Evolutionary conservation across 2,888 invertebrate species (phyloP), one percentile per base, ranked within the genome.

Genomic region (Perizoma affinitatum): DNA sequence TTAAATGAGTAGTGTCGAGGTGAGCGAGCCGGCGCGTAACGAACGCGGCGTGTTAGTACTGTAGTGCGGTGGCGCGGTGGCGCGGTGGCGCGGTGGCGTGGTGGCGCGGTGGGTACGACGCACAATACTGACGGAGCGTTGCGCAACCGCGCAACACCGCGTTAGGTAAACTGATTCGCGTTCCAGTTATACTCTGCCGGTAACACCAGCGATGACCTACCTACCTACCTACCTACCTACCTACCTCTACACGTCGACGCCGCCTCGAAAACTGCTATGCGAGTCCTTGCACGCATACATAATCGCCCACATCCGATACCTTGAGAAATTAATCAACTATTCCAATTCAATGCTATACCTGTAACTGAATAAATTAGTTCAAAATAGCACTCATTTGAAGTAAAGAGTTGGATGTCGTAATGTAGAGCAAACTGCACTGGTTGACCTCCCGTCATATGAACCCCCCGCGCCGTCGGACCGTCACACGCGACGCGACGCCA

Each of bases 61-160:
- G 22, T 22, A 22, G n/a, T n/a, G n/a, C n/a, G n/a, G n/a, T n/a
- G n/a, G n/a, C n/a, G n/a, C n/a, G n/a, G n/a, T n/a, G n/a, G n/a
- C n/a, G n/a, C n/a, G n/a, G n/a, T n/a, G n/a, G n/a, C n/a, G n/a
- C n/a, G n/a, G n/a, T n/a, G n/a, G n/a, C n/a, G n/a, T n/a, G n/a
- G n/a, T n/a, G n/a, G n/a, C n/a, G n/a, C n/a, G n/a, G n/a, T n/a
- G n/a, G n/a, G n/a, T n/a, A n/a, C n/a, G n/a, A n/a, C n/a, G n/a
- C n/a, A n/a, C n/a, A n/a, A n/a, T n/a, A n/a, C n/a, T n/a, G n/a
- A n/a, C n/a, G 46, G 45, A n/a, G 41, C 46, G 35, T 60, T 60
- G 60, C 54, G 47, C 60, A 60, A 60, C 46, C 54, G 22, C 4
- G 5, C 41, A 34, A 35, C 9, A 54, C 58, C 36, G 49, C 45